Evolutionary conservation across 2,888 invertebrate species (phyloP).

Genomic region (Dryomyza anilis): DNA sequence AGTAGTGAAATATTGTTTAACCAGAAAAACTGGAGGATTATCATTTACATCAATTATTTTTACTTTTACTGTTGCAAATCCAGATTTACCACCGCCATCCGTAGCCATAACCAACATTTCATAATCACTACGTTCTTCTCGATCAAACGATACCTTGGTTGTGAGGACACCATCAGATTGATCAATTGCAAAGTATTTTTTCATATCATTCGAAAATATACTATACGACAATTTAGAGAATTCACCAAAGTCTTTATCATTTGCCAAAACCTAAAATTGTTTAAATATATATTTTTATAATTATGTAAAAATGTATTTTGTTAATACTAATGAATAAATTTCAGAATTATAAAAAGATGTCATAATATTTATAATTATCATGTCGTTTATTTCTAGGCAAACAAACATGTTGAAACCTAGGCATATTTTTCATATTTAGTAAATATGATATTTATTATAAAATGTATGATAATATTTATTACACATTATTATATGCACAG

Average conservation of each 20-base stretch:
- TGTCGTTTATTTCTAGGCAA: no score
- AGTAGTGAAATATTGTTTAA: slow-evolving; percentile 78
- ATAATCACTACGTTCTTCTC: slow-evolving; percentile 71
- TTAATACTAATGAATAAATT: no score
- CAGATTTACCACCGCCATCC: slow-evolving; percentile 80
- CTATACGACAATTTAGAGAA: slow-evolving; percentile 77
- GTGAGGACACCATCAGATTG: slow-evolving; percentile 73
- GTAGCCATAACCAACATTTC: slow-evolving; percentile 81
- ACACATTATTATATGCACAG: no score
- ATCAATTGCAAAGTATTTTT: slow-evolving; percentile 76
- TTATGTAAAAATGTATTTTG: no score
- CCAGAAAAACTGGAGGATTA: slow-evolving; percentile 76
- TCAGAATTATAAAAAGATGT: no score
- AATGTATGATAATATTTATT: no score
- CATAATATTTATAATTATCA: no score
- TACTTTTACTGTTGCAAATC: slow-evolving; percentile 77
- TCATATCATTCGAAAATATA: slow-evolving; percentile 75
- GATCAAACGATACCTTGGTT: slow-evolving; percentile 73
- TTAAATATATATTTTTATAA: no score
- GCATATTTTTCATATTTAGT: no score
- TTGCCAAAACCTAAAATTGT: slow-evolving; percentile 70
- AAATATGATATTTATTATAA: no score
- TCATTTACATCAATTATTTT: slow-evolving; percentile 85
- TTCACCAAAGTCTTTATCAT: slow-evolving; percentile 81
- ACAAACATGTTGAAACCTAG: no score